Conservation (phyloP, 2,888 invertebrate genomes). For the Athripsodes cinereus region DNA sequence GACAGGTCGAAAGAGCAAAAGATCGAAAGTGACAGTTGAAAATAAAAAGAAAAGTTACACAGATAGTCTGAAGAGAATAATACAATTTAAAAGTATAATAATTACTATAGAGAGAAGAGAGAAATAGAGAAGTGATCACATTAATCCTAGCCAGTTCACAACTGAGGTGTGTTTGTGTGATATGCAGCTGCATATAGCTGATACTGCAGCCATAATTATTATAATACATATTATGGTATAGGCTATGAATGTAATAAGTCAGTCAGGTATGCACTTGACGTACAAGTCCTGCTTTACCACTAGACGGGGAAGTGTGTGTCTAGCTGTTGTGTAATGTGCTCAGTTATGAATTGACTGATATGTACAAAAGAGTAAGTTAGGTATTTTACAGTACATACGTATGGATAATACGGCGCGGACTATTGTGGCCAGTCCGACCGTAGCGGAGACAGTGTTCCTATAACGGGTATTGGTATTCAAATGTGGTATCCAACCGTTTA, state of each 20-base stretch:
- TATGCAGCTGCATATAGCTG: conserved; percentile 16
- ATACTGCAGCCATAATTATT: neutral
- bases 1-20: conserved; percentile 27
- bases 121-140: conserved; percentile 24
- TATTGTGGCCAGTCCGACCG: conserved; percentile 37
- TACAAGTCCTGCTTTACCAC: conserved; percentile 2
- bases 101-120: conserved; percentile 21
- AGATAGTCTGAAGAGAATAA: conserved; percentile 29
- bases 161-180: conserved; percentile 28
- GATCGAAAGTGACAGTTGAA: conserved; percentile 20
- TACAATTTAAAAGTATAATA: conserved; percentile 24
- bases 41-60: conserved; percentile 42
- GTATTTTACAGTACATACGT: conserved; percentile 18
- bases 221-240: too few relatives aligned
- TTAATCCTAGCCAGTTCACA: conserved; percentile 26
- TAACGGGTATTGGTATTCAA: conserved; percentile 63
- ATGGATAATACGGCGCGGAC: conserved; percentile 38
- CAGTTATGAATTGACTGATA: conserved; percentile 26
- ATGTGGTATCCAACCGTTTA: conserved; percentile 44
- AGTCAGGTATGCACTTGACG: too few relatives aligned
- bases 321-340: conserved; percentile 21
- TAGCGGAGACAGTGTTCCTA: conserved; percentile 28
- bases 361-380: conserved; percentile 23
- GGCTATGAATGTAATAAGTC: too few relatives aligned
- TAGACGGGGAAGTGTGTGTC: conserved; percentile 16